Conservation (phyloP, 1,140 invertebrate species). For the Cydia strobilella region DNA sequence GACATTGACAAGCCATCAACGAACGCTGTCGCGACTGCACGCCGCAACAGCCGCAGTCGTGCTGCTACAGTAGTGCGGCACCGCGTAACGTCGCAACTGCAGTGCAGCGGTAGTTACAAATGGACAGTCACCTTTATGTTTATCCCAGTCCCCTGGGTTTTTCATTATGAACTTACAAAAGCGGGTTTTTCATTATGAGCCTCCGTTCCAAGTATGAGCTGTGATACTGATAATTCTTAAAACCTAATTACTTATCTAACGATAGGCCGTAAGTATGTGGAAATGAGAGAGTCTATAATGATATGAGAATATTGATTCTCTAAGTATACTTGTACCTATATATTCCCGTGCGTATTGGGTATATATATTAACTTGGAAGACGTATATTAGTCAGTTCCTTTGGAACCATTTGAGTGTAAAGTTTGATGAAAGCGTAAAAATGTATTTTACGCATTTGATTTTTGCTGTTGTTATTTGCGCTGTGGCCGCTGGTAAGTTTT, state of each 20-base stretch:
- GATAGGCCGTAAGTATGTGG: not conserved
- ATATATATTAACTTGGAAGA: not conserved
- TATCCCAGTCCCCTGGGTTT: not conserved
- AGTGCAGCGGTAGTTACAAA: too few species aligned
- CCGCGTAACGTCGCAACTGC: too few species aligned
- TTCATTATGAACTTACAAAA: not conserved
- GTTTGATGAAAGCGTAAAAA: not conserved
- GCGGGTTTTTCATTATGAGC: not conserved
- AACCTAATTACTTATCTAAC: not conserved
- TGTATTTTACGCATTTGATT: constrained; percentile 4
- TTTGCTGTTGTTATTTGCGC: not conserved
- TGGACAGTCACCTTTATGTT: too few species aligned
- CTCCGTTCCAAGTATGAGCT: not conserved
- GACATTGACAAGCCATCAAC: too few species aligned
- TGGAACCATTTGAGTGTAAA: not conserved
- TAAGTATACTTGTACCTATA: not conserved
- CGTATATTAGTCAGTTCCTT: not conserved
- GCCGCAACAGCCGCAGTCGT: too few species aligned
- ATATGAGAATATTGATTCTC: not conserved
- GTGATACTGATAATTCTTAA: not conserved
- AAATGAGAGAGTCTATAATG: not conserved
- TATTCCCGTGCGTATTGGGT: not conserved
- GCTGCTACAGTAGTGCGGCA: too few species aligned
- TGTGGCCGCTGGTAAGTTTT: not conserved
- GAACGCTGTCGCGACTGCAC: too few species aligned